Evolutionary conservation across 1,140 invertebrate species (phyloP).

Genomic region (Ladona fulva): DNA sequence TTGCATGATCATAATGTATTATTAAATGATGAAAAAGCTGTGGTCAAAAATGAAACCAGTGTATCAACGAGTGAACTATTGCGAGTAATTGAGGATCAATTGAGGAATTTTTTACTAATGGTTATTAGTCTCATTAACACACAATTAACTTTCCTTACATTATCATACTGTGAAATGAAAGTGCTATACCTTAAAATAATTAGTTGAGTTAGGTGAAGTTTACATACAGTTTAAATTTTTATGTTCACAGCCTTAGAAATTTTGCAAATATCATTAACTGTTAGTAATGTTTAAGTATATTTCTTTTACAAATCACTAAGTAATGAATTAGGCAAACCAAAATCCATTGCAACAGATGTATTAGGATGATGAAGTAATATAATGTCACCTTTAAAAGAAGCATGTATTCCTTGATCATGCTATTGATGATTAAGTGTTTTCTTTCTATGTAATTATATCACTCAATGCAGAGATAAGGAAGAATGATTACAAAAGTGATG

Average conservation of each 20-base stretch:
- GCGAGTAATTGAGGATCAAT: neutral
- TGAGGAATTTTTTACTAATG: neutral
- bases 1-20: neutral
- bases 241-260: conserved; percentile 5
- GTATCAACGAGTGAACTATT: neutral
- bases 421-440: neutral
- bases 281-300: neutral
- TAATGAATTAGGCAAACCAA: neutral
- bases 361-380: neutral
- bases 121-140: neutral
- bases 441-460: neutral
- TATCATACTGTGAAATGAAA: neutral
- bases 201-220: neutral
- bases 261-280: neutral
- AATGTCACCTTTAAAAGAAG: neutral
- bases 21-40: neutral
- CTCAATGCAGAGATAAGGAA: neutral
- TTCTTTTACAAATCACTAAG: neutral
- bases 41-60: neutral
- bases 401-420: neutral
- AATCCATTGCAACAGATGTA: neutral
- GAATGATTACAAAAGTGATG: neutral
- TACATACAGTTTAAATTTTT: neutral
- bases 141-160: neutral
- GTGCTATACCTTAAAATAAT: neutral